phyloP scores from a whole-genome alignment of 2,113 vertebrate genomes.

The Uria aalge region DNA sequence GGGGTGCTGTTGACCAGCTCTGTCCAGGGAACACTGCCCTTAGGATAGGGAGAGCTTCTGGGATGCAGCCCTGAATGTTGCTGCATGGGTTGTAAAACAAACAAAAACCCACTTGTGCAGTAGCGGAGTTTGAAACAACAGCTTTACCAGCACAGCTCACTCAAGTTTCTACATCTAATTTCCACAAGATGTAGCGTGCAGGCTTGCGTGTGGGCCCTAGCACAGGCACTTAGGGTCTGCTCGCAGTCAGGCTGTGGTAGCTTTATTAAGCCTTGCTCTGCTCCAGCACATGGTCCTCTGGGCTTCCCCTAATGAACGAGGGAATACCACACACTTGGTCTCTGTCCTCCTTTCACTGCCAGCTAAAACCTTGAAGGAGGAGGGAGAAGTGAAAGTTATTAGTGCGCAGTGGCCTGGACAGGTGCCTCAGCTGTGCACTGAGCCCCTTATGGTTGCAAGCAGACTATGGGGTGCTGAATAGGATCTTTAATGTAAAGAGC shows the following conservation, averaged over 20 bases:
- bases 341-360: not conserved
- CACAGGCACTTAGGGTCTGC: not conserved
- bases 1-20: not conserved
- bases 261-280: not conserved
- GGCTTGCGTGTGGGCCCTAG: not conserved
- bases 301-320: not conserved
- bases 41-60: not conserved
- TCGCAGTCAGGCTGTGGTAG: not conserved
- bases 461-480: not conserved
- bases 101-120: not conserved
- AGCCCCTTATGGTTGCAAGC: not conserved
- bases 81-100: not conserved
- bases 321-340: not conserved
- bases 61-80: not conserved
- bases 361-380: not conserved
- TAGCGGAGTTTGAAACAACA: not conserved
- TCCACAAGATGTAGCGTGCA: accelerated
- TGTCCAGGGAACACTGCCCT: not conserved
- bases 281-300: not conserved
- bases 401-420: not conserved
- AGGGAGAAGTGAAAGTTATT: not conserved
- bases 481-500: not conserved
- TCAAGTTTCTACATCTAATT: not conserved
- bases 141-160: not conserved
- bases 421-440: not conserved